Conservation (phyloP, 2,113 vertebrate species). For the Chlorocebus sabaeus region DNA sequence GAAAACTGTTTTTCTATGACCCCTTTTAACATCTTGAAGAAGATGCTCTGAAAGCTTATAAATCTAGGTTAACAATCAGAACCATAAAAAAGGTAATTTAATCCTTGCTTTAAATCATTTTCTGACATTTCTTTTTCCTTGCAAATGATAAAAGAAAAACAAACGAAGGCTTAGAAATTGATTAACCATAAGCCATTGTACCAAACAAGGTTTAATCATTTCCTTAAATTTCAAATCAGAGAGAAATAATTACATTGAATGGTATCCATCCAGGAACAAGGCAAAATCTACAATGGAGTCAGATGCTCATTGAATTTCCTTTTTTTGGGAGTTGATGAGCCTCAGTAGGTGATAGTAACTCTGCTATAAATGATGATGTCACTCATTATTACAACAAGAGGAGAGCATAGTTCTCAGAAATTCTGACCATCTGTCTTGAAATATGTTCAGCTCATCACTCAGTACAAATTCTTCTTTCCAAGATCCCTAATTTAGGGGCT, state of each 20-base stretch:
- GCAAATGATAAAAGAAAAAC: constrained; percentile 48
- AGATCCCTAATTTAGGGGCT: background rate
- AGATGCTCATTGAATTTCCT: background rate
- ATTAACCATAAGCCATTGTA: background rate
- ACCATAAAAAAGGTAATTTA: constrained; percentile 55
- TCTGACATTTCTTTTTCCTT: constrained; percentile 47
- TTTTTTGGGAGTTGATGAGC: background rate
- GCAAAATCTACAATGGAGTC: background rate
- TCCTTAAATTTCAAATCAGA: constrained; percentile 1
- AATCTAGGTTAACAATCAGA: constrained; percentile 64
- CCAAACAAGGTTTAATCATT: background rate
- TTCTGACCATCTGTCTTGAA: constrained; percentile 33
- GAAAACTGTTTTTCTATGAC: constrained; percentile 55
- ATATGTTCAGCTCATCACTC: constrained; percentile 12
- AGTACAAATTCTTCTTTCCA: background rate
- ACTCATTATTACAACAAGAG: background rate
- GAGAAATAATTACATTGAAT: background rate
- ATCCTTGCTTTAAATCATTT: constrained; percentile 60
- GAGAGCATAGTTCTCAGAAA: background rate
- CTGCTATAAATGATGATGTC: background rate
- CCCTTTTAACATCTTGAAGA: constrained; percentile 60
- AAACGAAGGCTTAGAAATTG: constrained; percentile 44
- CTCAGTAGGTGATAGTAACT: background rate
- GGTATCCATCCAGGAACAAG: background rate
- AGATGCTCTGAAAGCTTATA: constrained; percentile 48